These are phyloP conservation scores for Dasysyrphus tricinctus DNA, from an alignment of 2,888 invertebrate genomes.

Conservation along the genomic window DNA sequence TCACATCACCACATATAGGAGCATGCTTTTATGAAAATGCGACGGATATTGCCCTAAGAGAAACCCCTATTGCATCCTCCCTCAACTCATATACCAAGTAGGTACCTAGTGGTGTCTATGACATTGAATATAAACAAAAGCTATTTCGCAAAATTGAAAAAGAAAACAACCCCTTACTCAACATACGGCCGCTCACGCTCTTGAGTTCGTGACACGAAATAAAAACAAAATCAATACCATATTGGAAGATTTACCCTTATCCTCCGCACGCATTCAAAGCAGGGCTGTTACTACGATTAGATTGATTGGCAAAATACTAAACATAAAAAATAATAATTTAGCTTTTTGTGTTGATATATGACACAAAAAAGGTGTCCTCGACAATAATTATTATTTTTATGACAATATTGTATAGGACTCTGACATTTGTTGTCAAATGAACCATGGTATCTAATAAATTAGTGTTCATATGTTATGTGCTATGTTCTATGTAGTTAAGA, in stretches of 20 bases:
- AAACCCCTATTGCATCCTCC: neutral
- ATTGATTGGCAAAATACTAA: neutral
- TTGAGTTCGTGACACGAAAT: constrained; percentile 36
- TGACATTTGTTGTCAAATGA: no score
- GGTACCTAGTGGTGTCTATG: constrained; percentile 15
- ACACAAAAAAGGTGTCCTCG: no score
- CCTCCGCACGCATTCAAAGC: neutral
- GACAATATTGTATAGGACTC: no score
- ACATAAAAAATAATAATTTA: no score
- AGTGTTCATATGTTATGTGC: no score
- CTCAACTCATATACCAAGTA: neutral
- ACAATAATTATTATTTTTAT: no score
- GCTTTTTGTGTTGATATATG: no score
- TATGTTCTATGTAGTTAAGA: no score
- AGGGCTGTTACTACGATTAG: neutral
- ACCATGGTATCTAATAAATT: no score
- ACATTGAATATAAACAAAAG: constrained; percentile 68
- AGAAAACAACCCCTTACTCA: constrained; percentile 7
- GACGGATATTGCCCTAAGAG: neutral
- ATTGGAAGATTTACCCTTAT: constrained; percentile 18
- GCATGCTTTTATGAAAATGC: constrained; percentile 3
- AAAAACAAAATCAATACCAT: constrained; percentile 63
- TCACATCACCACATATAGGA: neutral
- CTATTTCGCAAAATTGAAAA: constrained; percentile 34
- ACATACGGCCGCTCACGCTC: constrained; percentile 12